phyloP scores from a whole-genome alignment of 2,888 invertebrate species.

The Sinodicranocentrus sp. region DNA sequence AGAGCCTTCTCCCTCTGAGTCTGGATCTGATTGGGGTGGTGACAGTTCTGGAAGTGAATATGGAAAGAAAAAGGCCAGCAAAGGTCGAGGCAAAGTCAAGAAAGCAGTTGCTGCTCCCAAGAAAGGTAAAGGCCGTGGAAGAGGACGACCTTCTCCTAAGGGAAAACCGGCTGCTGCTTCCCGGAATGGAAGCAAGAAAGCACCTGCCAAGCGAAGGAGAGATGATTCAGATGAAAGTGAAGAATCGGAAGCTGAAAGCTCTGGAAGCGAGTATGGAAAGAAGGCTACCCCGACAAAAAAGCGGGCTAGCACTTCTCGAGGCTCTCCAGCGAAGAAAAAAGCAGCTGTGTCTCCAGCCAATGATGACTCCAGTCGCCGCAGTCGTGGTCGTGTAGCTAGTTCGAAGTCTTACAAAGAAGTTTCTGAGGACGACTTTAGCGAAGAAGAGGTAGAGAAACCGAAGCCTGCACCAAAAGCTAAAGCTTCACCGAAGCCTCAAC shows the following conservation, averaged over 20 bases:
- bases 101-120: slow-evolving; percentile 31
- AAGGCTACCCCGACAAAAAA: slow-evolving; percentile 68
- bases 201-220: slow-evolving; percentile 65
- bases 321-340: slow-evolving; percentile 52
- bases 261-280: slow-evolving; percentile 75
- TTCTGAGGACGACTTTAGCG: slow-evolving; percentile 68
- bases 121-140: slow-evolving; percentile 47
- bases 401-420: slow-evolving; percentile 71
- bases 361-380: slow-evolving; percentile 29
- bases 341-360: slow-evolving; percentile 41
- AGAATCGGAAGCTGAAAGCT: slow-evolving; percentile 70
- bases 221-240: slow-evolving; percentile 68
- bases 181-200: slow-evolving; percentile 57
- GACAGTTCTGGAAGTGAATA: slow-evolving; percentile 73
- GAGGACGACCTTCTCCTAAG: slow-evolving; percentile 55
- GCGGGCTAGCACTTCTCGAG: slow-evolving; percentile 38
- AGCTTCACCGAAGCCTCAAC: slow-evolving; percentile 27
- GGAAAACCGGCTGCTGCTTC: slow-evolving; percentile 24
- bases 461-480: slow-evolving; percentile 60
- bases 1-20: slow-evolving; percentile 58
- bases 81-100: slow-evolving; percentile 62
- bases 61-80: slow-evolving; percentile 62
- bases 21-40: slow-evolving; percentile 66
- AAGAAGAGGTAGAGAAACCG: slow-evolving; percentile 54
- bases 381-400: slow-evolving; percentile 47